Conservation (phyloP, 2,888 invertebrate species). For the Clistopyga incitator region DNA sequence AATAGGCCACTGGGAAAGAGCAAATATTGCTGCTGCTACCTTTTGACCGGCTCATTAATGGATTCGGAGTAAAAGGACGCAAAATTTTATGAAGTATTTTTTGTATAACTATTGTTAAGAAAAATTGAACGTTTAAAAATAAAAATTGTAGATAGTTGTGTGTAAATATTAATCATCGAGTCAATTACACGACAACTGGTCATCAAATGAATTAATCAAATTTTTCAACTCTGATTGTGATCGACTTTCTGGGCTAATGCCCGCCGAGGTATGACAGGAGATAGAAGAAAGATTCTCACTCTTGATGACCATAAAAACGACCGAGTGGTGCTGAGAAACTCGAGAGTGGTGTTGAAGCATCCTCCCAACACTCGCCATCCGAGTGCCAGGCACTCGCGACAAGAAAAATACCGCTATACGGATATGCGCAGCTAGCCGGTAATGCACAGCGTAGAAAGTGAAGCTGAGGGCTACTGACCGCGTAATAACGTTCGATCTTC, state of each 20-base stretch:
- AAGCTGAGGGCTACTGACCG: slow-evolving; percentile 65
- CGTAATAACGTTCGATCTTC: slow-evolving; percentile 49
- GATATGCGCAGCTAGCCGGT: slow-evolving; percentile 39
- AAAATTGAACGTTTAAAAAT: too few species aligned
- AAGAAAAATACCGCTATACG: slow-evolving; percentile 62
- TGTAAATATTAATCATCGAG: too few species aligned
- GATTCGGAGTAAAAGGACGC: too few species aligned
- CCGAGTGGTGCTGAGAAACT: slow-evolving; percentile 14
- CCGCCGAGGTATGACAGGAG: background rate
- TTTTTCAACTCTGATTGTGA: too few species aligned
- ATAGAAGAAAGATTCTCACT: slow-evolving; percentile 19
- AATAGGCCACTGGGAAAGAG: slow-evolving; percentile 2
- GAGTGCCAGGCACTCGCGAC: slow-evolving; percentile 24
- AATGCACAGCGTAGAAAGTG: slow-evolving; percentile 61
- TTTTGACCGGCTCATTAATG: too few species aligned
- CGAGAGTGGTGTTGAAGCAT: slow-evolving; percentile 46
- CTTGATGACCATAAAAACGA: slow-evolving; percentile 25
- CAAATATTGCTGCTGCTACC: background rate
- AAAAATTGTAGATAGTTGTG: too few species aligned
- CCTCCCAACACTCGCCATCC: slow-evolving; percentile 6
- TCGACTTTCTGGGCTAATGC: slow-evolving; percentile 1
- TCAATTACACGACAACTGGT: too few species aligned
- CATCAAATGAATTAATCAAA: too few species aligned
- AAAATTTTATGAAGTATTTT: too few species aligned
- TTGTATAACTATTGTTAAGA: too few species aligned